Conservation (phyloP, 2,888 invertebrate genomes). For the Leistus spinibarbis region DNA sequence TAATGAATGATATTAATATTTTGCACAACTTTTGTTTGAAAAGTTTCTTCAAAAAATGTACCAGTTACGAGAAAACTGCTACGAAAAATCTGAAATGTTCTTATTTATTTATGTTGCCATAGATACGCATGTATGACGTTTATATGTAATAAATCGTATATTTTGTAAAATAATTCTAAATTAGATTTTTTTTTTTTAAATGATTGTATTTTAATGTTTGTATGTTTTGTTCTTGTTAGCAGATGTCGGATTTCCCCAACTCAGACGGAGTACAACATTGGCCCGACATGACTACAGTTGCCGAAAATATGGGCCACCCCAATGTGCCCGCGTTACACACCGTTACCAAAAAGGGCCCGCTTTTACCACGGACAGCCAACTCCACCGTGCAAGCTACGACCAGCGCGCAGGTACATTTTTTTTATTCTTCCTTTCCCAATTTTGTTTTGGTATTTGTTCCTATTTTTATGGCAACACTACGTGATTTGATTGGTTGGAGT, state of each 20-base stretch:
- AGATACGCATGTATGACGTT: no score
- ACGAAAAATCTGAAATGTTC: no score
- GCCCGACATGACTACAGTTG: conserved; percentile 22
- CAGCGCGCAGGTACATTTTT: conserved; percentile 51
- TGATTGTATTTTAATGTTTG: background rate
- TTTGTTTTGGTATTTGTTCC: no score
- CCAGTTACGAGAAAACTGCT: no score
- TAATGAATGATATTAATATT: background rate
- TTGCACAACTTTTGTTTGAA: no score
- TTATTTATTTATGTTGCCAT: no score
- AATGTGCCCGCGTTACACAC: conserved; percentile 12
- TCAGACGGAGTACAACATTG: conserved; percentile 21
- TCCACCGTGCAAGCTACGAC: conserved; percentile 50
- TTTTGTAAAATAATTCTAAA: background rate
- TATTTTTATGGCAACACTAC: background rate
- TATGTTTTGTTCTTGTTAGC: conserved; percentile 1
- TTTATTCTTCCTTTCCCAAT: background rate
- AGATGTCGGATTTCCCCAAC: conserved; percentile 34
- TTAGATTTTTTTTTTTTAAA: background rate
- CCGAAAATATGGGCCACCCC: conserved; percentile 19
- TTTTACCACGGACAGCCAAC: conserved; percentile 37
- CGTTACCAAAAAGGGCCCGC: conserved; percentile 8
- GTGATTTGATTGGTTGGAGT: background rate
- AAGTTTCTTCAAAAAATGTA: no score
- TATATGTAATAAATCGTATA: no score